These are phyloP conservation scores for Ctenochaetus hawaiiensis DNA, from an alignment of 2,797 vertebrate genomes.

Conservation along the genomic window DNA sequence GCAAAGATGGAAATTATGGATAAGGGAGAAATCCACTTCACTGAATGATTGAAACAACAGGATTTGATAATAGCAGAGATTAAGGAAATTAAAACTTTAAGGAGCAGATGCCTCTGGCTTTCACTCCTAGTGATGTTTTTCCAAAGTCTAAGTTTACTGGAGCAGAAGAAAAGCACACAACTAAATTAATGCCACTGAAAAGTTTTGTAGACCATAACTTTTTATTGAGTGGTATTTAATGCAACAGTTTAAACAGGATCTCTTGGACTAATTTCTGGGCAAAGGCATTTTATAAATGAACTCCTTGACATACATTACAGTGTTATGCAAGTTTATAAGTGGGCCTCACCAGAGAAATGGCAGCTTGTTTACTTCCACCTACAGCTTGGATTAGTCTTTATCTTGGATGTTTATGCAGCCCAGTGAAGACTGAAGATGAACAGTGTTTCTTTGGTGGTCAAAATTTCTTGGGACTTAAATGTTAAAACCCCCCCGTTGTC, in stretches of 20 bases:
- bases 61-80: not conserved
- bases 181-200: not conserved
- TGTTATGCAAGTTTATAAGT: not conserved
- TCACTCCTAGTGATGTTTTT: not conserved
- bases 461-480: not conserved
- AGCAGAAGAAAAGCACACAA: not conserved
- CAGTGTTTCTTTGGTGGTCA: not conserved
- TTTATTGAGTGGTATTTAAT: too few relatives aligned
- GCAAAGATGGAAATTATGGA: not conserved
- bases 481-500: not conserved
- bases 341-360: not conserved
- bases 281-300: not conserved
- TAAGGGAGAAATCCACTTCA: not conserved
- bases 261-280: not conserved
- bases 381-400: not conserved
- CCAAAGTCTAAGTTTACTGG: not conserved
- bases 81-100: not conserved
- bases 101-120: not conserved
- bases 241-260: not conserved
- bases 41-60: too few relatives aligned
- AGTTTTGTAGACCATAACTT: not conserved
- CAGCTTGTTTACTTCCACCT: not conserved
- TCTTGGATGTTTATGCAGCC: not conserved
- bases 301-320: not conserved
- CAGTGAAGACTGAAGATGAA: not conserved